These are phyloP conservation scores for Harlomillsia oculata DNA, from an alignment of 1,140 invertebrate species.

Conservation along the genomic window DNA sequence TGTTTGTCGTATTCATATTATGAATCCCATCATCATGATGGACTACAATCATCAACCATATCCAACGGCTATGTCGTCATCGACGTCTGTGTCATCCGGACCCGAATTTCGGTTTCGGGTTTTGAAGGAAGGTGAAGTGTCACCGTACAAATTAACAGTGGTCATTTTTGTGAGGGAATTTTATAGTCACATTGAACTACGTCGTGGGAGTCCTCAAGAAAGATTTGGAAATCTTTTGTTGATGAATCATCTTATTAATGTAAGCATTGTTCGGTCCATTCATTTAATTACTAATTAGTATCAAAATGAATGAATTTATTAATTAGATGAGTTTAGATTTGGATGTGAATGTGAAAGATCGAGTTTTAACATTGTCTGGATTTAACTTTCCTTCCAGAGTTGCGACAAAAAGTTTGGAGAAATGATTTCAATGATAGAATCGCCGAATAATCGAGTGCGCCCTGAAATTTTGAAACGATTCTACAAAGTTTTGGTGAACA, in stretches of 20 bases:
- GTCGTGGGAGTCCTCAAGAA: conserved; percentile 12
- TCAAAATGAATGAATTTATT: neutral
- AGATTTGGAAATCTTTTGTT: conserved; percentile 9
- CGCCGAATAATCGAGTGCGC: conserved; percentile 12
- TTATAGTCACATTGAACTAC: conserved; percentile 15
- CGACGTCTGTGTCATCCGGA: conserved; percentile 4
- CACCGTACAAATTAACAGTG: conserved; percentile 21
- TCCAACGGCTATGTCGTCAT: no score
- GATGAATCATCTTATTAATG: conserved; percentile 21
- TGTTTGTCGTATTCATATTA: neutral
- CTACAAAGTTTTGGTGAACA: conserved; percentile 17
- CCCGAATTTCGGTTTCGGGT: conserved; percentile 16
- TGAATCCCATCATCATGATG: neutral
- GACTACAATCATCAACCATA: neutral
- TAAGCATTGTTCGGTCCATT: conserved; percentile 6
- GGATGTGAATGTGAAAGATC: neutral
- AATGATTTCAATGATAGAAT: conserved; percentile 17
- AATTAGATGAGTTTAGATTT: neutral
- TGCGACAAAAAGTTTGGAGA: conserved; percentile 18
- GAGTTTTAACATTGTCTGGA: neutral
- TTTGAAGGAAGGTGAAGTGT: conserved; percentile 26
- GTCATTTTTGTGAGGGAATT: conserved; percentile 29
- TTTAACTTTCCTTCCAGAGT: conserved; percentile 16
- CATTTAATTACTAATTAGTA: neutral
- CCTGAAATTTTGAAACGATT: conserved; percentile 24